Conservation (phyloP, 2,888 invertebrate species). For the Melieria crassipennis region DNA sequence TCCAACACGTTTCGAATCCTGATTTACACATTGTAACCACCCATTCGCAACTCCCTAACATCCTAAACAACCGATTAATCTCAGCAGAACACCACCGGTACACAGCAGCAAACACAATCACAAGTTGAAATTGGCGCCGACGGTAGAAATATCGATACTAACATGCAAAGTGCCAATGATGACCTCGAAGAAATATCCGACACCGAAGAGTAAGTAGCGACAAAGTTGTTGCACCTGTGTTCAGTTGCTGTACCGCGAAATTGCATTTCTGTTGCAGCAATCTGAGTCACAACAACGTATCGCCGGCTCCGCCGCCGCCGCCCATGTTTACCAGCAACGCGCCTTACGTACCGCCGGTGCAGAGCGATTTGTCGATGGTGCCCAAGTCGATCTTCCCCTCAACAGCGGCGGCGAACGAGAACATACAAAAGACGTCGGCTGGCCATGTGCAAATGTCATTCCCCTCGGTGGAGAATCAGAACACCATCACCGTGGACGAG, state of each 20-base stretch:
- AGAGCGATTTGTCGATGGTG: constrained; percentile 5
- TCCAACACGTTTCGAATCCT: neutral
- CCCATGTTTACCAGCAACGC: constrained; percentile 41
- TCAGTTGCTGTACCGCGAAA: constrained; percentile 21
- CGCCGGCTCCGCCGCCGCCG: constrained; percentile 42
- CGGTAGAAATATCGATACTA: constrained; percentile 12
- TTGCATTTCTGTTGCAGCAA: constrained; percentile 13
- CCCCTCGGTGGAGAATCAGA: constrained; percentile 61
- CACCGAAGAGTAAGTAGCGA: constrained; percentile 58
- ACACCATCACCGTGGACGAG: constrained; percentile 80
- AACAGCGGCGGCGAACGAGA: constrained; percentile 53
- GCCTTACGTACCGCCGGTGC: constrained; percentile 14
- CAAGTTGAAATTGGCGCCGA: constrained; percentile 2
- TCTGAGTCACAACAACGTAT: constrained; percentile 5
- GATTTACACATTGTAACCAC: neutral
- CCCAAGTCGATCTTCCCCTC: constrained; percentile 52
- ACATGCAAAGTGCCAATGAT: constrained; percentile 33
- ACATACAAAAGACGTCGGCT: constrained; percentile 43
- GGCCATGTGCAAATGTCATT: constrained; percentile 50
- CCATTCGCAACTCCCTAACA: neutral
- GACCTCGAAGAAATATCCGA: constrained; percentile 61
- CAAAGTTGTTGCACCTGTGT: neutral
- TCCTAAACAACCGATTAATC: constrained; percentile 16
- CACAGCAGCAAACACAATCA: constrained; percentile 15
- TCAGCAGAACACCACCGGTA: constrained; percentile 15